Evolutionary conservation across 2,113 vertebrate species (phyloP).

Genomic region (Syrrhaptes paradoxus): DNA sequence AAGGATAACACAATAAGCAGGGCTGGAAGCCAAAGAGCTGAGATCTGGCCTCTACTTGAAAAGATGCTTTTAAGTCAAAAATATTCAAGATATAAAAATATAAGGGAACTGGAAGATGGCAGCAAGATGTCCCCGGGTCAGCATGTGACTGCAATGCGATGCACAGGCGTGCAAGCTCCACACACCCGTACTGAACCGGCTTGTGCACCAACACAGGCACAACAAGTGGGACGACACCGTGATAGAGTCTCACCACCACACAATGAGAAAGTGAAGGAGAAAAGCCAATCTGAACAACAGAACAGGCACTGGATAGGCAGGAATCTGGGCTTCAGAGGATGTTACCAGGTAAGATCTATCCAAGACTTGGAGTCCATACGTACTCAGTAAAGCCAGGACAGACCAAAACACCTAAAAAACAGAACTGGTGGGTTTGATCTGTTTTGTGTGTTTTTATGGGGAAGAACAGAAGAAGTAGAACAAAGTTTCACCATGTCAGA

Average conservation of each 20-base stretch:
- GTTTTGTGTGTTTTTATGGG: neutral
- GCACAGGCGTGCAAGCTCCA: fast-evolving
- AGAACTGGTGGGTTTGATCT: neutral
- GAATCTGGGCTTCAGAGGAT: neutral
- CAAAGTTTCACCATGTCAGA: neutral
- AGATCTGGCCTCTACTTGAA: neutral
- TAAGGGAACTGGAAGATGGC: neutral
- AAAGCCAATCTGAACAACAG: neutral
- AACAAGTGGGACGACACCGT: fast-evolving
- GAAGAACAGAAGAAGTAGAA: neutral
- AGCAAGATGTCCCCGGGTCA: neutral
- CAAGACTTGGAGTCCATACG: fast-evolving
- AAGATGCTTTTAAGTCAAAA: neutral
- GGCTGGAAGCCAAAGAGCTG: neutral
- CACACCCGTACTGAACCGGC: fast-evolving
- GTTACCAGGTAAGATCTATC: neutral
- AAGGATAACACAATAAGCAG: fast-evolving
- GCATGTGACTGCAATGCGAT: fast-evolving
- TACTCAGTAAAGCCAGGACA: neutral
- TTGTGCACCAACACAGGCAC: neutral
- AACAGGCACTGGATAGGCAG: neutral
- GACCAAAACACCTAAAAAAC: neutral
- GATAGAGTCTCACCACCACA: neutral
- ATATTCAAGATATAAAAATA: neutral
- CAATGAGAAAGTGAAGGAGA: neutral